phyloP scores from a whole-genome alignment of 1,140 invertebrate genomes.

The Globodera rostochiensis region DNA sequence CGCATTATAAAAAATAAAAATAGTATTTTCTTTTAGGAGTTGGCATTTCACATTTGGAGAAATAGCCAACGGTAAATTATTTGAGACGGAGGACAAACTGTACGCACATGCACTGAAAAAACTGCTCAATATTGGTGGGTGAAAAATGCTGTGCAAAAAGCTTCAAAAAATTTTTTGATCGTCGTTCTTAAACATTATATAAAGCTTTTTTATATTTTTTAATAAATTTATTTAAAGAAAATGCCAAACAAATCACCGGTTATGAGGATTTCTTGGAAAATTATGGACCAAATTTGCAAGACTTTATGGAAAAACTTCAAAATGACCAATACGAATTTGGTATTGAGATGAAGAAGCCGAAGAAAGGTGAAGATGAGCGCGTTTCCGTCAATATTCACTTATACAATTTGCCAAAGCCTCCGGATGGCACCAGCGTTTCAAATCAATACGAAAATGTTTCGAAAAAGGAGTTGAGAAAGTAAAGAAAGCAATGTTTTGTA shows the following conservation, averaged over 20 bases:
- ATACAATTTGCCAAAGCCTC: background rate
- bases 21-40: background rate
- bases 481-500: background rate
- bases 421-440: background rate
- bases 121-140: constrained; percentile 1
- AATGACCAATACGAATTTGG: background rate
- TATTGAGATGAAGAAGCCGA: background rate
- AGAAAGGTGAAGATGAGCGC: background rate
- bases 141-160: background rate
- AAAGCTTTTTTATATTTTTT: background rate
- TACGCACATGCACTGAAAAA: constrained; percentile 3
- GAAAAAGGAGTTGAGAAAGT: background rate
- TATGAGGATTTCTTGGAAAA: background rate
- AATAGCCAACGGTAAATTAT: background rate
- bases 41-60: background rate
- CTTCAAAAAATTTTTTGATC: background rate
- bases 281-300: background rate
- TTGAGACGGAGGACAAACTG: background rate
- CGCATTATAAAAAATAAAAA: background rate
- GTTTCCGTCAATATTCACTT: background rate
- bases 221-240: constrained; percentile 1
- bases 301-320: background rate
- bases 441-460: background rate
- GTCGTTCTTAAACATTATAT: background rate
- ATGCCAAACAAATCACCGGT: constrained; percentile 6